Base-by-base conservation (phyloP, 2,888 invertebrate species). In the Dasysyrphus albostriatus region DNA sequence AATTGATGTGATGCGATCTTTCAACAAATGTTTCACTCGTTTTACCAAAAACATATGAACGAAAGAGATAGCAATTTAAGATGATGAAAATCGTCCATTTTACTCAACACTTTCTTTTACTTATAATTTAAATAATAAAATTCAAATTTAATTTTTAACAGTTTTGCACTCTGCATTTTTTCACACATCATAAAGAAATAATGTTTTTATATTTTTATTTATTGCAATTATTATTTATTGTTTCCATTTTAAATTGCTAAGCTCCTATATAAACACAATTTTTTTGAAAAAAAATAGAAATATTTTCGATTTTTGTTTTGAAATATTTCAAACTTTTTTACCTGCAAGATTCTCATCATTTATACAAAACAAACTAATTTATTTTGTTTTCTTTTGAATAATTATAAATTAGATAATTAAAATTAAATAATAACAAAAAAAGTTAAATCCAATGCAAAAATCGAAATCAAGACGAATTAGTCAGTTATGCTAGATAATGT, bases 401-500 rank as follows among this genome's bases (percentile, higher is more conserved):
- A n/a, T n/a, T n/a, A n/a, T n/a, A n/a, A 6, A 67, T 19, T 8
- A 4, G 44, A 39, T 42, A 42, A 51, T 19, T 8, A 16, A 32
- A 58, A 32, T 54, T 12, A 39, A 65, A 16, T 5, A 10, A 42
- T 24, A 54, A 29, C 12, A 58, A 69, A 24, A 5, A 65, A 12
- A 58, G 24, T 56, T 10, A 9, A 76, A 34, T 29, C 37, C 56
- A 44, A 61, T 29, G 6, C 24, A 32, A 42, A 54, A 79, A 47
- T 34, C 34, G 34, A 65, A 83, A 77, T 59, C 72, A 49, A 67
- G 74, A 83, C 73, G 65, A 65, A 54, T 58, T 54, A 61, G 74
- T 81, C 85, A 73, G 74, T 85, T 85, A 85, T 85, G 42, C 69
- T 70, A 74, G 81, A 85, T 85, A 85, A 85, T 78, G 24, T 75